Evolutionary conservation across 1,140 invertebrate species (phyloP).

Genomic region (Linepithema humile): DNA sequence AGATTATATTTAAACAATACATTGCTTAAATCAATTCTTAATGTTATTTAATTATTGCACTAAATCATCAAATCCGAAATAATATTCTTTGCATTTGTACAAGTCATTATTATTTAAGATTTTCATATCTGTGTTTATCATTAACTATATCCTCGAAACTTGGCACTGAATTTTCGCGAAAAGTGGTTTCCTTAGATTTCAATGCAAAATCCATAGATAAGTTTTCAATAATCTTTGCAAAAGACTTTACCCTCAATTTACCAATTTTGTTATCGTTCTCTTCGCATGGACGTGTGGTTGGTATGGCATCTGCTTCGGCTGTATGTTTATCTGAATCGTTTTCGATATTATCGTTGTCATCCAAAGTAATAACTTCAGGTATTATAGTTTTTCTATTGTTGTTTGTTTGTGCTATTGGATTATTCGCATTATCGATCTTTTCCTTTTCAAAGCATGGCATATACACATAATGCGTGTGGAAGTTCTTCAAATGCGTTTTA

Average conservation of each 20-base stretch:
- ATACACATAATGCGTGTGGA: not conserved
- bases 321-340: not conserved
- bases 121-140: not conserved
- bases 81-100: not conserved
- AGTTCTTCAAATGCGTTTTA: not conserved
- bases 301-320: not conserved
- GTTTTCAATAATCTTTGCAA: constrained; percentile 59
- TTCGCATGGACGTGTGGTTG: not conserved
- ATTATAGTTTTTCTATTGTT: not conserved
- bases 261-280: constrained; percentile 38
- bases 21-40: not conserved
- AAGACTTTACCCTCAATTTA: constrained; percentile 71
- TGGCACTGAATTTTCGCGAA: too few relatives aligned
- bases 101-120: not conserved
- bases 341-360: not conserved
- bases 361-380: constrained; percentile 27
- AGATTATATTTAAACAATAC: not conserved
- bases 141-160: not conserved
- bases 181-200: not conserved
- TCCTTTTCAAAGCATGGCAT: not conserved
- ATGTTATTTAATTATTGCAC: not conserved
- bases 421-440: not conserved
- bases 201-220: not conserved
- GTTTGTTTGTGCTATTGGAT: not conserved
- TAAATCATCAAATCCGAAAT: not conserved